Percentiles rank a stretch among this genome's conserved stretches.
Evolutionary conservation across 2,113 vertebrate species (phyloP).

Genomic region (Sinocyclocheilus rhinocerous): DNA sequence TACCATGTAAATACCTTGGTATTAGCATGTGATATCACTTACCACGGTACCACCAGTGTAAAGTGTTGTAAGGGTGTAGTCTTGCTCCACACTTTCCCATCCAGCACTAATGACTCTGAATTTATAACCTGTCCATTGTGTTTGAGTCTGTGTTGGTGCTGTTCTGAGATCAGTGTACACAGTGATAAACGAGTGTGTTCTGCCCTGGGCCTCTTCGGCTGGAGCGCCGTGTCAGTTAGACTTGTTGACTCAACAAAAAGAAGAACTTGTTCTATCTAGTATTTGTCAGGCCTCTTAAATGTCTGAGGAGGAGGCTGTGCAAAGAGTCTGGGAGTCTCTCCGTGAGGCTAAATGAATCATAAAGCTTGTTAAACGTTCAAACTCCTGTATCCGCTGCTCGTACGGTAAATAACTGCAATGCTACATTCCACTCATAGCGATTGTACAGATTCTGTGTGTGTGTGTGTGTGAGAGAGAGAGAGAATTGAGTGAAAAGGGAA

Average conservation of each 20-base stretch:
- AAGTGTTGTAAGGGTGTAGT: not conserved
- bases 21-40: not conserved
- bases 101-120: not conserved
- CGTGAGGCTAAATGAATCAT: constrained; percentile 7
- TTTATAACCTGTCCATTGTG: not conserved
- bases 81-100: constrained; percentile 64
- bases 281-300: constrained; percentile 48
- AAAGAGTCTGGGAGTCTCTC: constrained; percentile 29
- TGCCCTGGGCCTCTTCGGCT: constrained; percentile 30
- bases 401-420: constrained; percentile 64
- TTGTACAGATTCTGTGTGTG: constrained; percentile 61
- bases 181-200: constrained; percentile 48
- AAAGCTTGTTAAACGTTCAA: constrained; percentile 4
- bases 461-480: constrained; percentile 49
- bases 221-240: constrained; percentile 47
- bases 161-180: constrained; percentile 6
- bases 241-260: constrained; percentile 58
- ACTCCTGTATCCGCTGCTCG: not conserved
- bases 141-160: constrained; percentile 1
- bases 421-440: constrained; percentile 66
- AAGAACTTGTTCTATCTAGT: constrained; percentile 52
- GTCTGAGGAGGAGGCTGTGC: constrained; percentile 4
- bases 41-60: not conserved
- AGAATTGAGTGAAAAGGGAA: too few species aligned
- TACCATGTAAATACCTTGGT: not conserved